phyloP scores from a whole-genome alignment of 2,113 vertebrate genomes.

The Eublepharis macularius region DNA sequence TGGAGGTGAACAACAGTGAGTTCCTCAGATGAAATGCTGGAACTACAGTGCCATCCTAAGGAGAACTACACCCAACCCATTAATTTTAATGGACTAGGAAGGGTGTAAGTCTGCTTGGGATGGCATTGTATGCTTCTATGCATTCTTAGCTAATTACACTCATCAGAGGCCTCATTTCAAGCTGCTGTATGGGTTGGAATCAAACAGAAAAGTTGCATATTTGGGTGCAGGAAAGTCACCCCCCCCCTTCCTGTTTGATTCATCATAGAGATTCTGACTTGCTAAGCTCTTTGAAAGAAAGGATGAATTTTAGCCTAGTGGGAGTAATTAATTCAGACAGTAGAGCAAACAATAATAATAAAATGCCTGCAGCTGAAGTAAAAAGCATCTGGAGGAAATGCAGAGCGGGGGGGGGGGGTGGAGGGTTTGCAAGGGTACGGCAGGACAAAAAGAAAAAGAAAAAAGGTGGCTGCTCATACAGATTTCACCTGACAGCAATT shows the following conservation, averaged over 20 bases:
- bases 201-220: not conserved
- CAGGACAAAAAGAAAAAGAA: too few relatives aligned
- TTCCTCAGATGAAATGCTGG: not conserved
- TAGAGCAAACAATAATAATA: not conserved
- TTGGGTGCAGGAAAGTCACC: not conserved
- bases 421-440: too few relatives aligned
- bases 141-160: not conserved
- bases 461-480: not conserved
- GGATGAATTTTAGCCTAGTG: conserved; percentile 22
- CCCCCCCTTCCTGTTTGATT: conserved; percentile 11
- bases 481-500: conserved; percentile 8
- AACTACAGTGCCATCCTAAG: too few relatives aligned
- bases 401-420: not conserved
- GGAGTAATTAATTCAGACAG: conserved; percentile 1
- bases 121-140: not conserved
- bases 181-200: not conserved
- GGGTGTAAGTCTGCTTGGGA: too few relatives aligned
- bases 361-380: not conserved
- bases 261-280: not conserved
- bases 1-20: too few relatives aligned
- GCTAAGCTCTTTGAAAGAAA: not conserved
- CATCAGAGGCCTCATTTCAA: not conserved
- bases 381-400: conserved; percentile 14
- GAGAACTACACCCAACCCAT: too few relatives aligned
- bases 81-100: too few relatives aligned